Evolutionary conservation across 2,888 invertebrate genomes (phyloP).

Genomic region (Liodrosophila aerea): DNA sequence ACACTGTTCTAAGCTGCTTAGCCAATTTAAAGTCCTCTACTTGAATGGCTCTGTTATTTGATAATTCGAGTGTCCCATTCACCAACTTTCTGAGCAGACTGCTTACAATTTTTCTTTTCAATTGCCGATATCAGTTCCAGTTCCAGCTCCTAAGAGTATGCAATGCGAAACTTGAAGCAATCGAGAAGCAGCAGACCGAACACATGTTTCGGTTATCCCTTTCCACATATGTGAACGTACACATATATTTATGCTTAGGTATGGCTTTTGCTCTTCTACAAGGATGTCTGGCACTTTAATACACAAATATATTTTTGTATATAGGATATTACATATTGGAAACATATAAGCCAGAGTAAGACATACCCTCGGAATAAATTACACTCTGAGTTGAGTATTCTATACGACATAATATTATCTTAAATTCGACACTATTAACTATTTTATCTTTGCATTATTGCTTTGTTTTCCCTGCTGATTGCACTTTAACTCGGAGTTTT

Average conservation of each 20-base stretch:
- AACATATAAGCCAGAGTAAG: no score
- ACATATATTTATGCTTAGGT: not conserved
- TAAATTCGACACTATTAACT: no score
- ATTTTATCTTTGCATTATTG: no score
- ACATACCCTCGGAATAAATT: no score
- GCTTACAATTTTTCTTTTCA: conserved; percentile 7
- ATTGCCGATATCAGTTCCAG: conserved; percentile 21
- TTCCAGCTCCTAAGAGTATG: conserved; percentile 7
- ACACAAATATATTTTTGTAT: no score
- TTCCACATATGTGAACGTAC: no score
- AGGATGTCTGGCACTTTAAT: no score
- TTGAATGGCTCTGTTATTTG: conserved; percentile 15
- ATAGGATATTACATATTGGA: no score
- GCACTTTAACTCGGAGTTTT: no score
- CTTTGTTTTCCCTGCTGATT: no score
- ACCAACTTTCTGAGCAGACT: not conserved
- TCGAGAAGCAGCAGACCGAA: conserved; percentile 6
- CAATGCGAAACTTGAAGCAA: conserved; percentile 10
- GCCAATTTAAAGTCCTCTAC: conserved; percentile 22
- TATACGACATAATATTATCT: no score
- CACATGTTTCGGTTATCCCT: conserved; percentile 4
- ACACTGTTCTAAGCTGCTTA: conserved; percentile 16
- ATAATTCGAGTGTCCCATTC: conserved; percentile 6
- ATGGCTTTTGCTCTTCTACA: not conserved
- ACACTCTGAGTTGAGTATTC: no score